phyloP scores from a whole-genome alignment of 2,113 vertebrate genomes.

The Corythaeola cristata region DNA sequence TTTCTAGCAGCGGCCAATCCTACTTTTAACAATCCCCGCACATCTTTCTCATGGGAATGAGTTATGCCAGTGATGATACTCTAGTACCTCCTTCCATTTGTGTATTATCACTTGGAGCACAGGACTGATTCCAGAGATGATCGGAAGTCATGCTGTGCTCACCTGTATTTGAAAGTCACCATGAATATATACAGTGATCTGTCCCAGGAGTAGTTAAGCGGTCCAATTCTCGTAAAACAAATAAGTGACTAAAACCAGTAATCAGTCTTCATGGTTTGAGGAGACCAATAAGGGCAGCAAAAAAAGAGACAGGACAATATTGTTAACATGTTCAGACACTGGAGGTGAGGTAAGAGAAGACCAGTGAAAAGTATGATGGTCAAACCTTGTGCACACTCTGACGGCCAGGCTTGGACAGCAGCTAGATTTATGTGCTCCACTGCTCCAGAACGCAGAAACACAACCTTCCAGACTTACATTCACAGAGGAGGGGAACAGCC shows the following conservation, averaged over 20 bases:
- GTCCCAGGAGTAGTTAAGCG: neutral
- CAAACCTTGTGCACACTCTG: neutral
- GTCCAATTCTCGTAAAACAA: neutral
- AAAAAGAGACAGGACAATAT: neutral
- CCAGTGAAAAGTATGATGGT: neutral
- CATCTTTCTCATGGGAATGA: neutral
- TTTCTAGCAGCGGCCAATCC: neutral
- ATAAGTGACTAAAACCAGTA: constrained; percentile 16
- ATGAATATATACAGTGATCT: neutral
- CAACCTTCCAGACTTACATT: neutral
- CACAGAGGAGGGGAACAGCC: neutral
- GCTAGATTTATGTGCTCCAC: neutral
- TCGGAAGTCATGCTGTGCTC: neutral
- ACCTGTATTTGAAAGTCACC: constrained; percentile 13
- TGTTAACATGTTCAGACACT: neutral
- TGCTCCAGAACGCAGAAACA: neutral
- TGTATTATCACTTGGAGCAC: neutral
- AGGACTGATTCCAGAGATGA: neutral
- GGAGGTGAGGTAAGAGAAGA: neutral
- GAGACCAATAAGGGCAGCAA: neutral
- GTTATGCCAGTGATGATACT: neutral
- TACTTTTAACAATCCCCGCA: neutral
- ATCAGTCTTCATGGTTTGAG: constrained; percentile 7
- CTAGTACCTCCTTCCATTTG: neutral
- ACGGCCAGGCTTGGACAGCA: neutral